Evolutionary conservation across 2,113 vertebrate genomes (phyloP).

Genomic region (Bothrops jararaca): DNA sequence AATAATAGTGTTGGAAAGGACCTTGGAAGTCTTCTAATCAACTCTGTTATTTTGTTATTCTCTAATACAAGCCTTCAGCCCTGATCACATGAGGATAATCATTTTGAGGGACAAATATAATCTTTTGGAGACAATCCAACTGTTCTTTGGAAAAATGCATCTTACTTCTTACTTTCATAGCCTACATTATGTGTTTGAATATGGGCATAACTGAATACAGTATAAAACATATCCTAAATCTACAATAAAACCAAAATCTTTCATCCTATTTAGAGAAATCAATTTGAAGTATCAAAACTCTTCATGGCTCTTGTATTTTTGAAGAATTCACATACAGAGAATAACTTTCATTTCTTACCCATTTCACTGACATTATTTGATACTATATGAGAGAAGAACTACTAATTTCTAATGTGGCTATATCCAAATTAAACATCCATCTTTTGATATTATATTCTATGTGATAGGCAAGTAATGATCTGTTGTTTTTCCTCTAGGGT

Average conservation of each 20-base stretch:
- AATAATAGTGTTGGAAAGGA: neutral
- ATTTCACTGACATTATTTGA: neutral
- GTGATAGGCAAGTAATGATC: neutral
- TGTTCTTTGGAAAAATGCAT: neutral
- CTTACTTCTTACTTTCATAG: neutral
- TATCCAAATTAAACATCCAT: constrained; percentile 5
- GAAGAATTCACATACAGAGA: neutral
- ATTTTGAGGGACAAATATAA: neutral
- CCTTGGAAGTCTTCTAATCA: neutral
- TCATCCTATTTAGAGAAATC: neutral
- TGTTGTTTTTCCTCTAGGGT: constrained; percentile 1
- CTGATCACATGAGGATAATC: neutral
- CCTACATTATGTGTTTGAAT: neutral
- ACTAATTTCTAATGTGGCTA: neutral
- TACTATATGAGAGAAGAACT: neutral
- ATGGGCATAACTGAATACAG: neutral
- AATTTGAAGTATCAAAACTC: neutral
- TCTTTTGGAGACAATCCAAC: neutral
- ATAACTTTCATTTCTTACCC: neutral
- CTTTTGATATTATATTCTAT: constrained; percentile 28
- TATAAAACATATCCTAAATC: neutral
- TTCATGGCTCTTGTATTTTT: neutral
- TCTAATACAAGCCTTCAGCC: neutral
- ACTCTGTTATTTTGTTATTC: neutral
- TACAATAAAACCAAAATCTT: neutral